Conservation (phyloP, 2,888 invertebrate species). For the Rhagonycha lutea region DNA sequence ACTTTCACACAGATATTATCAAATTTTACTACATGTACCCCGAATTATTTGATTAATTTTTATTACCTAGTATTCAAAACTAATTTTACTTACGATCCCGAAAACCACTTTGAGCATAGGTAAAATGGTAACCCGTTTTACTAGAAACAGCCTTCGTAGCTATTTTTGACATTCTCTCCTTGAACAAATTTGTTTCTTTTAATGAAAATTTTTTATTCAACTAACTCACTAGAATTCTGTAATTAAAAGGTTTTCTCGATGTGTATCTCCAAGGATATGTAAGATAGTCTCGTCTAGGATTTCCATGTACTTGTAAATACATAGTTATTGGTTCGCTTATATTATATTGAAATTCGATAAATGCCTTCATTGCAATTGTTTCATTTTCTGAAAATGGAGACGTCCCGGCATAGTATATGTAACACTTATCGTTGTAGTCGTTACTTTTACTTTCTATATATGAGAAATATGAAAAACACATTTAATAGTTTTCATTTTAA, state of each 20-base stretch:
- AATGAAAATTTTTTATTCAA: not conserved
- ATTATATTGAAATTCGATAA: not conserved
- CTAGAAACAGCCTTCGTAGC: not conserved
- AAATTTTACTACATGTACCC: too few relatives aligned
- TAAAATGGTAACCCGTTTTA: not conserved
- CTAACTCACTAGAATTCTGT: not conserved
- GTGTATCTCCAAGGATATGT: conserved; percentile 9
- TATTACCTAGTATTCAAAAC: too few relatives aligned
- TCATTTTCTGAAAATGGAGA: conserved; percentile 10
- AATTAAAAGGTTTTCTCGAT: not conserved
- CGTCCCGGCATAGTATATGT: not conserved
- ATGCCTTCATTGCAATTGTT: not conserved
- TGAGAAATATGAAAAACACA: not conserved
- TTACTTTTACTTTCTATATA: not conserved
- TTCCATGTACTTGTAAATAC: conserved; percentile 8
- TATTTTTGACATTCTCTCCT: not conserved
- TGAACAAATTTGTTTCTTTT: not conserved
- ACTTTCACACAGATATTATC: too few relatives aligned
- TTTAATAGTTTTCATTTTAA: not conserved
- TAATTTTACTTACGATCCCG: conserved; percentile 3
- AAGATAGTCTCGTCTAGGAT: not conserved
- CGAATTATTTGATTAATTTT: too few relatives aligned
- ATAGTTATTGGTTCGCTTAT: not conserved
- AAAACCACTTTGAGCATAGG: not conserved
- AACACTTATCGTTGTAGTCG: not conserved